Base-by-base conservation (phyloP, 1,140 invertebrate species). In the Venturia canescens region DNA sequence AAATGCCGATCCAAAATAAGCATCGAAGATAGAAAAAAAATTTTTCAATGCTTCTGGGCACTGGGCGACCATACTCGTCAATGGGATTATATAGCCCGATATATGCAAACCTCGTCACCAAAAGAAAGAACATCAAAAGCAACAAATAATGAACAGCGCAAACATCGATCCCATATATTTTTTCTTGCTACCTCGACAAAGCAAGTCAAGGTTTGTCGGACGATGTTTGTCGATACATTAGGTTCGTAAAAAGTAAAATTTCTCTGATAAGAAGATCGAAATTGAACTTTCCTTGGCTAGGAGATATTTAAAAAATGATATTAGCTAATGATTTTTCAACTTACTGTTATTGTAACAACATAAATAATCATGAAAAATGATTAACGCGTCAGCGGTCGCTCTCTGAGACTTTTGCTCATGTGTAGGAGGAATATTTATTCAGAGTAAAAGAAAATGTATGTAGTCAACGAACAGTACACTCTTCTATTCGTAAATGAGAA, bases 201-300 rank as follows among this genome's bases (percentile, higher is more conserved):
- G 29, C 29, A 48, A 74, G 50, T 74, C 5, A 74, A 74, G 71
- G 71, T 74, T 29, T 29, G 71, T 38, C 71, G 34, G 34, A 74
- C 26, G 48, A 74, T 74, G 71, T 74, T 74, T n/a, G 71, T 74
- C 26, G 71, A 74, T 74, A 74, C 71, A 44, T 48, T 74, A 74
- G 71, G 71, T 74, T 34, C 23, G 71, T 74, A 44, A 74, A 48
- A 34, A 74, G 27, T 9, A 74, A 74, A 74, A 74, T 15, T 74
- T 15, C 26, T 44, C 38, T 34, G 71, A 0, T 9, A 74, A 74
- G 16, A 38, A 74, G 38, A 74, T 74, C 27, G 50, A n/a, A 29
- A 74, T 74, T 44, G 27, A 57, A 57, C 53, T 57, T 57, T 57
- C 16, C 11, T 57, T 57, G 53, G 71, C 71, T 38, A 48, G 71